Evolutionary conservation across 2,797 vertebrate genomes (phyloP), one percentile per base, ranked within the genome.

Genomic region (Nyctibius grandis): DNA sequence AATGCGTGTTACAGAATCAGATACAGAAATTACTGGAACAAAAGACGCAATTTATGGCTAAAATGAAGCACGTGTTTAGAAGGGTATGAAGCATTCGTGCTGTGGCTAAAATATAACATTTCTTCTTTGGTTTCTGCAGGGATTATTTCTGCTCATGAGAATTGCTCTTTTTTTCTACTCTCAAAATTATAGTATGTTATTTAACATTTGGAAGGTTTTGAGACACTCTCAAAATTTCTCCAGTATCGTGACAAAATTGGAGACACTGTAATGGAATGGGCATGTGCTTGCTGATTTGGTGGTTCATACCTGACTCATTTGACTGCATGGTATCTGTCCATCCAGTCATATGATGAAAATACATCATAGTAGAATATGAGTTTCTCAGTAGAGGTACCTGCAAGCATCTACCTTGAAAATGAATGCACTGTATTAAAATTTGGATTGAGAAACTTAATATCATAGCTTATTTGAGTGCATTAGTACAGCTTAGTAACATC

Each of bases 321-420:
- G 40, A 16, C 13, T 78, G 40, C 15, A 5, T 57, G 23, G 3
- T 85, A 5, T 40, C 48, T 60, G 42, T 33, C 74, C 79, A 28
- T 75, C 54, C 26, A 83, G 29, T 57, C 42, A 13, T 23, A 23
- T 8, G 26, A 47, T 57, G 12, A 81, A 84, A 78, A 56, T 57
- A 14, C 11, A 29, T 36, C 0, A 0, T 16, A 28, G 19, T 16
- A 60, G 19, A 56, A 20, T 73, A 25, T 4, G 13, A 73, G 5
- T 67, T 93, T 82, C 47, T 44, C 26, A 25, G 16, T 78, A 69
- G 73, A 47, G 19, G 6, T 73, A 25, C 9, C 31, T 81, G 38
- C 21, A 25, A 44, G 59, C 40, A 9, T 74, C 25, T 74, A 6
- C 17, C 44, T 75, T 87, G 33, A 69, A 72, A 93, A 63, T 20